Conservation (phyloP, 2,113 vertebrate genomes). For the Mellivora capensis region DNA sequence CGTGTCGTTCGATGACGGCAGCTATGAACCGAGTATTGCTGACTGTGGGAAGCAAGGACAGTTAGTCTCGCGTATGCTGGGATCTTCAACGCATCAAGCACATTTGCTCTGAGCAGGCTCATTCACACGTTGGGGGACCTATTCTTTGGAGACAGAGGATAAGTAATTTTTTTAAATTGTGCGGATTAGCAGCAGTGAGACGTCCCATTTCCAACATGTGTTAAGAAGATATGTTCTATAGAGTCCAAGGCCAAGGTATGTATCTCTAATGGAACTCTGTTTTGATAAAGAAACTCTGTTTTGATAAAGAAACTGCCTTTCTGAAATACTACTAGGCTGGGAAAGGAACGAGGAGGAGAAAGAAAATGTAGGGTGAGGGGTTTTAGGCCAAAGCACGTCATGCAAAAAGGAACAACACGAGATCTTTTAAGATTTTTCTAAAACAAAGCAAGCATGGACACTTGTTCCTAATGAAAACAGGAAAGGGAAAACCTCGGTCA, state of each 20-base stretch:
- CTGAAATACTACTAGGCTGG: background rate
- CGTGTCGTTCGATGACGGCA: slow-evolving; percentile 95
- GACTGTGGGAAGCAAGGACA: slow-evolving; percentile 81
- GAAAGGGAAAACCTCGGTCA: background rate
- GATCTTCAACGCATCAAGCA: fast-evolving
- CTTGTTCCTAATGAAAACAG: background rate
- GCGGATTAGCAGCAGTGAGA: background rate
- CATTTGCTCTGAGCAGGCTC: background rate
- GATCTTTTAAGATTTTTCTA: background rate
- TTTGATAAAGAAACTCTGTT: background rate
- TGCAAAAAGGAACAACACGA: background rate
- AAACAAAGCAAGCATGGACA: slow-evolving; percentile 4
- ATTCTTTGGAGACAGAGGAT: background rate
- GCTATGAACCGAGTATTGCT: slow-evolving; percentile 98
- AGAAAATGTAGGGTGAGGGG: no score
- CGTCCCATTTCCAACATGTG: background rate
- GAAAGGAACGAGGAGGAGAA: background rate
- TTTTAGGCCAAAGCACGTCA: background rate
- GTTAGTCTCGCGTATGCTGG: background rate
- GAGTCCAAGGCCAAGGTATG: background rate
- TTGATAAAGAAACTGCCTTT: background rate
- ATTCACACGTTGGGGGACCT: background rate
- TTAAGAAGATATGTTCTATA: background rate
- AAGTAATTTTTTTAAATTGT: background rate
- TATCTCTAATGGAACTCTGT: background rate